Conservation (phyloP, 2,888 invertebrate species). For the Rhagium mordax region DNA sequence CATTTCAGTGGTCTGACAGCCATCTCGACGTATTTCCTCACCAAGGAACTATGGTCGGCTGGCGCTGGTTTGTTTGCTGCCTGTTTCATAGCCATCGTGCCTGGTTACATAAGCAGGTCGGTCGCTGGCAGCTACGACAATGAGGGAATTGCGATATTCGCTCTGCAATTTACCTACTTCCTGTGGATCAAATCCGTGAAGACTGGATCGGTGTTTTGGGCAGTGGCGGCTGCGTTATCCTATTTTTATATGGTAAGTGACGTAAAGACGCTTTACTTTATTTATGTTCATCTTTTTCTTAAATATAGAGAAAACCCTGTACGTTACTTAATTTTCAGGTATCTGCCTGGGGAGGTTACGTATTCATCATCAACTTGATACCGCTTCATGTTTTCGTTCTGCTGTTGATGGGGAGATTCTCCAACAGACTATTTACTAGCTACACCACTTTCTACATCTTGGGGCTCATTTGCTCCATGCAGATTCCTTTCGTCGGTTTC, state of each 20-base stretch:
- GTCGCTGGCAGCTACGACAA: constrained; percentile 99
- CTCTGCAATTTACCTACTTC: constrained; percentile 97
- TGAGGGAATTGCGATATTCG: constrained; percentile 99
- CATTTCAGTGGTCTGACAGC: constrained; percentile 94
- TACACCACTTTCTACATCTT: constrained; percentile 98
- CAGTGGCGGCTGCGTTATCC: constrained; percentile 92
- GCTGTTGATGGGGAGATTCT: constrained; percentile 95
- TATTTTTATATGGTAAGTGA: constrained; percentile 98
- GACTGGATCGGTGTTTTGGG: constrained; percentile 98
- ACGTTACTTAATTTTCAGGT: constrained; percentile 74
- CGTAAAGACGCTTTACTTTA: background rate
- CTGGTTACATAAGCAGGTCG: constrained; percentile 98
- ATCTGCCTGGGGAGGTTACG: constrained; percentile 99
- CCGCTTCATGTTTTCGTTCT: constrained; percentile 97
- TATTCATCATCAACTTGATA: constrained; percentile 99
- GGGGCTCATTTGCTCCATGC: constrained; percentile 97
- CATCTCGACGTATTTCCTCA: constrained; percentile 96
- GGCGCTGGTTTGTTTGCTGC: constrained; percentile 99
- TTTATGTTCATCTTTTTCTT: no score
- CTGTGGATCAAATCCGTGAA: constrained; percentile 99
- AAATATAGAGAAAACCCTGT: no score
- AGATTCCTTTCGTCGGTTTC: constrained; percentile 96
- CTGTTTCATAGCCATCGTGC: constrained; percentile 98
- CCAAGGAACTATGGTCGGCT: constrained; percentile 97
- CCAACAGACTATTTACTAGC: constrained; percentile 92